Evolutionary conservation across 2,888 invertebrate species (phyloP).

Genomic region (Cantharis lateralis): DNA sequence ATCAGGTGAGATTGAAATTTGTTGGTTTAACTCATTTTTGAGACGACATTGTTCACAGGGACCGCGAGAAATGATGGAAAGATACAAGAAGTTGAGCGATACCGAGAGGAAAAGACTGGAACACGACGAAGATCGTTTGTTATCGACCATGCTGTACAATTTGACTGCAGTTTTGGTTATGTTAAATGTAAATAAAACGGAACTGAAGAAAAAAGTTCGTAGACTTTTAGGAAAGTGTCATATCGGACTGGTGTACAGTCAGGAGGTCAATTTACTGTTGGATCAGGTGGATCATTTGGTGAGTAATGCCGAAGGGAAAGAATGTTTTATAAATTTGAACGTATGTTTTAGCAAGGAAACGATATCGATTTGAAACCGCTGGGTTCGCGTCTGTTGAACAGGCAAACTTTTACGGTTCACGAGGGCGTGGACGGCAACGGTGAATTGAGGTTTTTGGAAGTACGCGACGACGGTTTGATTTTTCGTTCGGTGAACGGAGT

Average conservation of each 20-base stretch:
- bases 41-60: constrained; percentile 59
- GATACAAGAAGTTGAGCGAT: constrained; percentile 91
- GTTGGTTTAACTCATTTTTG: neutral
- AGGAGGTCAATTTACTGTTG: constrained; percentile 94
- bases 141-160: constrained; percentile 96
- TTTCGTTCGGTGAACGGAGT: constrained; percentile 82
- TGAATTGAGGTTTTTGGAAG: constrained; percentile 87
- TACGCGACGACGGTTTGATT: constrained; percentile 93
- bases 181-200: constrained; percentile 83
- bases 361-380: constrained; percentile 96
- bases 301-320: constrained; percentile 24
- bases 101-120: constrained; percentile 93
- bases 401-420: constrained; percentile 98
- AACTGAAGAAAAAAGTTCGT: constrained; percentile 83
- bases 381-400: constrained; percentile 91
- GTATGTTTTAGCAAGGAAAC: constrained; percentile 82
- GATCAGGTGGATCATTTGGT: constrained; percentile 95
- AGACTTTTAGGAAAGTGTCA: constrained; percentile 97
- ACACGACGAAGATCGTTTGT: constrained; percentile 94
- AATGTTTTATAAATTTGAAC: neutral
- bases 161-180: constrained; percentile 94
- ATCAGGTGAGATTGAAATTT: constrained; percentile 67
- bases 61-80: constrained; percentile 98
- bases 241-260: constrained; percentile 95
- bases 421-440: constrained; percentile 92